Percentiles rank a stretch among this genome's conserved stretches.
These are phyloP conservation scores for Cacatua alba DNA, from an alignment of 2,113 vertebrate genomes.

Conservation along the genomic window DNA sequence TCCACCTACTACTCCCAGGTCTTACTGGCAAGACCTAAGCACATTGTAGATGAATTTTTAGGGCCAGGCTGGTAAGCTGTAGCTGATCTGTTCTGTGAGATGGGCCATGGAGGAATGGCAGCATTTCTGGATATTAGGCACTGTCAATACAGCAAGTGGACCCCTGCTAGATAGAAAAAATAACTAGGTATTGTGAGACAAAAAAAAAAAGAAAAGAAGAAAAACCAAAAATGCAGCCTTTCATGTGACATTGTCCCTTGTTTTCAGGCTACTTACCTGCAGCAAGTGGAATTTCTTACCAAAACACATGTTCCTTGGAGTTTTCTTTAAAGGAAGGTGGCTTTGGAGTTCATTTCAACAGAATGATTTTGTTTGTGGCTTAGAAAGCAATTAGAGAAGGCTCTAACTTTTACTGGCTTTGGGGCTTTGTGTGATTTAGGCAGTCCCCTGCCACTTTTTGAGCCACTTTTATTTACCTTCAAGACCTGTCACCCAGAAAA, in stretches of 20 bases:
- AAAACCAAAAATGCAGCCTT: not conserved
- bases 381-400: not conserved
- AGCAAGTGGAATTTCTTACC: not conserved
- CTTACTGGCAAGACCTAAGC: not conserved
- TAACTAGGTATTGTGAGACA: no score
- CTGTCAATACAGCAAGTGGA: not conserved
- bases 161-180: not conserved
- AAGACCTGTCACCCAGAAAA: not conserved
- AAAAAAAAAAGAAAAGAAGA: not conserved
- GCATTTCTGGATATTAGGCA: not conserved
- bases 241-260: rapidly evolving
- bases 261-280: not conserved
- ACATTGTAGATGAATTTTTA: not conserved
- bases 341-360: not conserved
- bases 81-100: not conserved
- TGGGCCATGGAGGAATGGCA: not conserved
- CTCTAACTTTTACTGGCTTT: not conserved
- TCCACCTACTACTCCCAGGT: rapidly evolving
- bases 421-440: not conserved
- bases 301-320: rapidly evolving
- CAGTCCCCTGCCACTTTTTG: not conserved
- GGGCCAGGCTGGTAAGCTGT: not conserved
- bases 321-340: not conserved
- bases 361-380: not conserved
- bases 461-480: not conserved